Evolutionary conservation across 1,140 invertebrate genomes (phyloP).

Genomic region (Neodiprion lecontei): DNA sequence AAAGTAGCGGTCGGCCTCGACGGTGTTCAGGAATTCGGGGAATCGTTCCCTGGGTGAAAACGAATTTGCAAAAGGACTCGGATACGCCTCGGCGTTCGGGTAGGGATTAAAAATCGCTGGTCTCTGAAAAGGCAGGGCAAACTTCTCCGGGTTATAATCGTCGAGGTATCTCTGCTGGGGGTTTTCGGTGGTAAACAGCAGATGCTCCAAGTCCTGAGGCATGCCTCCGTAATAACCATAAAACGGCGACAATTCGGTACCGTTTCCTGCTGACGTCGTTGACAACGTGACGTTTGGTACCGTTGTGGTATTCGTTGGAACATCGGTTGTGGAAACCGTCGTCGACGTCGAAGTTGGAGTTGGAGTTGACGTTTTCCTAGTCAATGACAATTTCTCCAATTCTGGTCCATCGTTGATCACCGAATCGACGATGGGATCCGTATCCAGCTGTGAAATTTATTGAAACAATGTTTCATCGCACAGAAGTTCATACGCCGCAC

Average conservation of each 20-base stretch:
- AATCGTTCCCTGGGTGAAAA: background rate
- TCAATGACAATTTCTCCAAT: background rate
- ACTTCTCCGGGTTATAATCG: background rate
- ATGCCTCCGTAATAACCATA: constrained; percentile 46
- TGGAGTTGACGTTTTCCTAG: constrained; percentile 11
- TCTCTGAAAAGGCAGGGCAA: background rate
- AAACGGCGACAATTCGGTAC: constrained; percentile 21
- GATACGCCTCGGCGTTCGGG: constrained; percentile 9
- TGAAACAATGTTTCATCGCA: too few species aligned
- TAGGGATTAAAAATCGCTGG: constrained; percentile 16
- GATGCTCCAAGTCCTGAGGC: constrained; percentile 42
- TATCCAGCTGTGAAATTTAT: too few species aligned
- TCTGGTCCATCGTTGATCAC: background rate
- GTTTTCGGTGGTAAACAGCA: constrained; percentile 37
- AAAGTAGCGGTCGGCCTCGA: background rate
- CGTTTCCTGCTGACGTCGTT: background rate
- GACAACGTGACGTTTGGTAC: background rate
- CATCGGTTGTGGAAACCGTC: background rate
- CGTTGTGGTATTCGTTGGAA: background rate
- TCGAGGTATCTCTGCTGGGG: background rate
- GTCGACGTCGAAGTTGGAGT: constrained; percentile 16
- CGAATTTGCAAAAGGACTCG: background rate
- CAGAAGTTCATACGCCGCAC: too few species aligned
- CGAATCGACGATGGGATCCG: background rate
- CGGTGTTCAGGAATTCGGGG: constrained; percentile 3